phyloP scores from a whole-genome alignment of 2,113 vertebrate genomes.

The Mormyrus iriodes region DNA sequence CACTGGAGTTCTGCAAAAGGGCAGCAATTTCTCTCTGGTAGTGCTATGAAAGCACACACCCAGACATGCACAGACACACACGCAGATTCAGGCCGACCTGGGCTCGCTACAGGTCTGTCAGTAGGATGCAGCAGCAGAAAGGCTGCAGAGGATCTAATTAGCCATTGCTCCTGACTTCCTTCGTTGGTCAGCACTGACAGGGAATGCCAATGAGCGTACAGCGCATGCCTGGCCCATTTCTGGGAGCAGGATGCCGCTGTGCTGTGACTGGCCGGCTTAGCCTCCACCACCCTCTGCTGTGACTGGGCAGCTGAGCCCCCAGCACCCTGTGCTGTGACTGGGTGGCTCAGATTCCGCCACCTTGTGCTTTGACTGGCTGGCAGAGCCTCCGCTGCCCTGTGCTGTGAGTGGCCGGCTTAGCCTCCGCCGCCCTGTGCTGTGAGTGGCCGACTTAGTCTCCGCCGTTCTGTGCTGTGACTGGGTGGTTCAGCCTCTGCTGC shows the following conservation, averaged over 20 bases:
- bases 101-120: constrained; percentile 42
- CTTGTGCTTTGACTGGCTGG: background rate
- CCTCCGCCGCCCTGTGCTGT: too few relatives aligned
- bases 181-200: background rate
- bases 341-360: fast-evolving
- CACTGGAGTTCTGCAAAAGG: background rate
- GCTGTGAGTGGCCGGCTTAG: background rate
- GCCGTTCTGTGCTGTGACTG: background rate
- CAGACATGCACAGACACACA: background rate
- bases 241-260: background rate
- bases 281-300: background rate
- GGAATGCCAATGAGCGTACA: constrained; percentile 59
- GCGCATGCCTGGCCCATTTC: constrained; percentile 56
- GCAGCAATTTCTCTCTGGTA: background rate
- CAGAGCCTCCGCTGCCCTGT: too few relatives aligned
- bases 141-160: constrained; percentile 62
- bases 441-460: too few relatives aligned
- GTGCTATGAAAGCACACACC: background rate
- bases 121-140: constrained; percentile 48
- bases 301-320: background rate
- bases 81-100: constrained; percentile 34
- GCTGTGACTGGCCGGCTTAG: background rate
- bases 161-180: constrained; percentile 55
- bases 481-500: fast-evolving
- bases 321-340: background rate